Base-by-base conservation (phyloP, 2,113 vertebrate genomes). In the Bubo bubo region DNA sequence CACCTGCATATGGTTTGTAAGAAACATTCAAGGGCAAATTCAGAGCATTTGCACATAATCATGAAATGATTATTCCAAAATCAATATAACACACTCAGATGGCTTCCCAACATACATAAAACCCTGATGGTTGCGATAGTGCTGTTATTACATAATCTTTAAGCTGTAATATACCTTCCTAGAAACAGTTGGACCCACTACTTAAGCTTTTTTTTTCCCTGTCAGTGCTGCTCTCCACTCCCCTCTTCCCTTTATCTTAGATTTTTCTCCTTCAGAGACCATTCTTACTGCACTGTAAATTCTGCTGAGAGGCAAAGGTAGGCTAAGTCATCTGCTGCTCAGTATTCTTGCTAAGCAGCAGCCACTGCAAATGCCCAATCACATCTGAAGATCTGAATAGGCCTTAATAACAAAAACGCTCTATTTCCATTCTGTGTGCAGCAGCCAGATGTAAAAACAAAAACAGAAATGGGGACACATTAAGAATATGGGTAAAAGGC, bases 381-480 rank as follows among this genome's bases (percentile, higher is more conserved):
- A 52, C n/a, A 88, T 4, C 14, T 72, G 67, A 93, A 95, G 23
- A 67, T 58, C 71, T 80, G 85, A 94, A 55, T 30, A 67, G 45
- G 11, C 21, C 37, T 74, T 67, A 68, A 66, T 26, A 82, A 84
- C 24, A 79, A 73, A 63, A 71, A 59, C 6, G 9, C 9, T 67
- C 12, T n/a, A 71, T 59, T 91, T 68, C 28, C 59, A 83, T 53
- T 52, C 14, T 72, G 13, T 19, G 15, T 27, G 41, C 26, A 59
- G n/a, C 45, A 90, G 39, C 6, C n/a, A 52, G 43, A 58, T 11
- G 66, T 1, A 58, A 64, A 76, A 34, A 37, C 8, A 58, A 74
- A 49, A 68, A 7, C 2, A 86, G 9, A 97, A 92, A 2, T 14
- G 9, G 11, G 2, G 9, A 52, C 8, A 16, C 12, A 7, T 63